Percentiles rank a stretch among this genome's conserved stretches.
Conservation (phyloP, 2,888 invertebrate species). For the Papilio protenor region DNA sequence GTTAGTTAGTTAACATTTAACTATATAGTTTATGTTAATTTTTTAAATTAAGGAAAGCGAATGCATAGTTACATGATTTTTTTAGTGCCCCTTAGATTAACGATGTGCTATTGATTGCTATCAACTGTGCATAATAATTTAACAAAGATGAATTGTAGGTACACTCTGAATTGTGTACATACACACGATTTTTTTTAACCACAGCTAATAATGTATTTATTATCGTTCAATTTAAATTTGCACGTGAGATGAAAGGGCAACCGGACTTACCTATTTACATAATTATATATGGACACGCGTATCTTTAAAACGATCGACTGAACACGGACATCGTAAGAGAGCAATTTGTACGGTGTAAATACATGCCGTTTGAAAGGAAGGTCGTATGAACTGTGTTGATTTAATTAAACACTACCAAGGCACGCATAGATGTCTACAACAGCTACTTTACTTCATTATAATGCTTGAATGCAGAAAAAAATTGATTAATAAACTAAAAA, state of each 20-base stretch:
- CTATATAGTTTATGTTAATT: too few relatives aligned
- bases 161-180: neutral
- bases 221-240: neutral
- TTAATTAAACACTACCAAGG: conserved; percentile 13
- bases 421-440: neutral
- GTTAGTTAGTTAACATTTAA: too few relatives aligned
- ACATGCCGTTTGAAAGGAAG: conserved; percentile 20
- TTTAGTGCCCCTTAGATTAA: too few relatives aligned
- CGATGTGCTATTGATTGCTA: too few relatives aligned
- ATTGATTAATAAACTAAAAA: neutral
- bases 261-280: conserved; percentile 9
- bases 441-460: neutral
- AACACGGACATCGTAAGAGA: conserved; percentile 20
- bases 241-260: neutral
- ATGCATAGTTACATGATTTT: too few relatives aligned
- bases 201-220: neutral
- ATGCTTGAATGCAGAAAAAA: neutral
- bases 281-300: neutral
- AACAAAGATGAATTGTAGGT: too few relatives aligned
- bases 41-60: too few relatives aligned
- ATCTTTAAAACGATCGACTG: conserved; percentile 1
- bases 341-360: conserved; percentile 21
- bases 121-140: too few relatives aligned
- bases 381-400: conserved; percentile 18
- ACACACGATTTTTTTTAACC: neutral